Conservation (phyloP, 37 sponge, comb jelly and placozoan species). For the Lycopodina hypogea region DNA sequence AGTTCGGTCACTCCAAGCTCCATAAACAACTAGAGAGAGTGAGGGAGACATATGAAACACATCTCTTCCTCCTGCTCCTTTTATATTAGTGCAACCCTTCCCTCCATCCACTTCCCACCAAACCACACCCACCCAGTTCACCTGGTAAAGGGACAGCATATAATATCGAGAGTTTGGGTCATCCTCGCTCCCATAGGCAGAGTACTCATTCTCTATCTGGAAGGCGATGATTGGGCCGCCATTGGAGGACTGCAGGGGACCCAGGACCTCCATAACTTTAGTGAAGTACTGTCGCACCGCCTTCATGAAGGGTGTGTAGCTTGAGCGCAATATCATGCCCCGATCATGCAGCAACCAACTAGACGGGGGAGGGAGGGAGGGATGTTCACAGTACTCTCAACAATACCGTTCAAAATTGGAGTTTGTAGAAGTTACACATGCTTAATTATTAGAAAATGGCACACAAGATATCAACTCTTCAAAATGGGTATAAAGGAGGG, state of each 20-base stretch:
- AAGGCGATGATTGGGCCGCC: slow-evolving; percentile 92
- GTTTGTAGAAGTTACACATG: background rate
- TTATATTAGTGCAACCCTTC: background rate
- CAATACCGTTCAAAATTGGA: background rate
- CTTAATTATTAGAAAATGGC: background rate
- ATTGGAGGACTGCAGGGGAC: slow-evolving; percentile 61
- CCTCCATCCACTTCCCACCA: background rate
- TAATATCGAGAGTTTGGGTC: slow-evolving; percentile 6
- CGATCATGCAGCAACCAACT: slow-evolving; percentile 86
- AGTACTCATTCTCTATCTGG: slow-evolving; percentile 85
- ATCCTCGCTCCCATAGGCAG: background rate
- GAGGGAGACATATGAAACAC: background rate
- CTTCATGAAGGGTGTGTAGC: slow-evolving; percentile 53
- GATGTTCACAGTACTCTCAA: too few species aligned
- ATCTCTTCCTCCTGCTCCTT: too few species aligned
- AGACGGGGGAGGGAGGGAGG: background rate
- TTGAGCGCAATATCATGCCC: slow-evolving; percentile 71
- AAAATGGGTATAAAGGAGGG: too few species aligned
- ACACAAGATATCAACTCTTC: background rate
- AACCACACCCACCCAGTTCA: background rate
- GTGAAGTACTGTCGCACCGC: slow-evolving; percentile 74
- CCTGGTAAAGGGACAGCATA: slow-evolving; percentile 39
- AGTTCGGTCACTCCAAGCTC: slow-evolving; percentile 52
- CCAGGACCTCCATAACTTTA: slow-evolving; percentile 54
- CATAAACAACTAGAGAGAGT: slow-evolving; percentile 40